phyloP scores from a whole-genome alignment of 2,797 vertebrate genomes.

The Scarus forsteni region DNA sequence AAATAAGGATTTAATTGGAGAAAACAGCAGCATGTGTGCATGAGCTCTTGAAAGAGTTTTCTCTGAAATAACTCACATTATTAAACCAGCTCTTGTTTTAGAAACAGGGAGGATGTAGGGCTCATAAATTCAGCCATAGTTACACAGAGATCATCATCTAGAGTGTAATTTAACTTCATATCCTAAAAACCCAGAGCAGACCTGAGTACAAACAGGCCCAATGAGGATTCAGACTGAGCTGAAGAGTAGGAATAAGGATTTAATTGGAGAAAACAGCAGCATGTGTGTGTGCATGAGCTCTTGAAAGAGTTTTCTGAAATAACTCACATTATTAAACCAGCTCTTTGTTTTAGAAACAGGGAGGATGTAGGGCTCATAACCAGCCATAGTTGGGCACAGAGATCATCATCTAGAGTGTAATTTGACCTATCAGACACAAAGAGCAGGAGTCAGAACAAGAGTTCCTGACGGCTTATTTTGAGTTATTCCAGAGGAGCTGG shows the following conservation, averaged over 20 bases:
- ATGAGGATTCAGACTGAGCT: slow-evolving; percentile 20
- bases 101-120: slow-evolving; percentile 6
- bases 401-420: not conserved
- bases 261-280: slow-evolving; percentile 22
- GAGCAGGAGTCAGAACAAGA: slow-evolving; percentile 10
- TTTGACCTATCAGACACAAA: slow-evolving; percentile 57
- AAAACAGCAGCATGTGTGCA: not conserved
- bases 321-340: not conserved
- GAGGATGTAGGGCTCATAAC: slow-evolving; percentile 1
- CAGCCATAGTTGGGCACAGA: not conserved
- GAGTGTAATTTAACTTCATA: not conserved
- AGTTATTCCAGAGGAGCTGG: slow-evolving; percentile 8
- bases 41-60: not conserved
- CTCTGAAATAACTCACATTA: slow-evolving; percentile 1
- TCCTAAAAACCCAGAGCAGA: slow-evolving; percentile 27
- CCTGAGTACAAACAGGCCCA: slow-evolving; percentile 51
- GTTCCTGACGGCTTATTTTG: not conserved
- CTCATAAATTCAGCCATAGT: not conserved
- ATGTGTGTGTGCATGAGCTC: not conserved
- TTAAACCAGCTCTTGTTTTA: not conserved
- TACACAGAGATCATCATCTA: not conserved
- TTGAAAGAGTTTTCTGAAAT: slow-evolving; percentile 5
- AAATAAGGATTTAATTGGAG: slow-evolving; percentile 36
- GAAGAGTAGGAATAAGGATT: slow-evolving; percentile 26
- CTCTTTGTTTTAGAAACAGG: slow-evolving; percentile 6